Evolutionary conservation across 2,888 invertebrate genomes (phyloP), one percentile per base, ranked within the genome.

Genomic region (Biston stratarius): DNA sequence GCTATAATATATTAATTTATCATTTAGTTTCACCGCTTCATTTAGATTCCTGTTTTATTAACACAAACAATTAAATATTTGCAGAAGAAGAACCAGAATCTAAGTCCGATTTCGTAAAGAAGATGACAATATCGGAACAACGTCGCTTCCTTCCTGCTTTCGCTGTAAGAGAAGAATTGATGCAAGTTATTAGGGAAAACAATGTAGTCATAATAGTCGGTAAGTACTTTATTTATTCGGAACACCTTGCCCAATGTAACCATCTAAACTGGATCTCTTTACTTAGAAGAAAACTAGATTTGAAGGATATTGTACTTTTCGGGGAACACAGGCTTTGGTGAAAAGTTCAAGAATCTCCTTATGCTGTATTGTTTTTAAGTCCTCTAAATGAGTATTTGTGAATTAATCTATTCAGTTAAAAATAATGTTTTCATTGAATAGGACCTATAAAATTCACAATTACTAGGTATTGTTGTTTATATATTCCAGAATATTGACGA

Each of bases 141-240:
- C 94, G 99, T 34, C 95, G 98, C 75, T 99, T 96, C 88, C 92
- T 99, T 53, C 99, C 99, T 0, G 99, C 97, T 0, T 99, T 99
- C 90, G 99, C 99, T 0, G 98, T 98, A 0, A 95, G 99, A 12
- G 98, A 99, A 85, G 98, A 99, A 89, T 90, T 99, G 10, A 92
- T 99, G 75, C 98, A 97, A 81, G 96, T 98, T 51, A 98, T 98
- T 47, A 94, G 98, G 33, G 98, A 98, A 84, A 99, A 99, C 89
- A 98, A 95, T 71, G 97, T 99, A 5, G 97, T 99, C 8, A 97
- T 99, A 76, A 98, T 99, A 80, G 99, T 99, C 1, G 97, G 97
- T 93, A 83, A 95, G 92, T 78, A 10, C 8, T 14, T 42, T 48
- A 24, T 24, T 24, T 24, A 24, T 24, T 24, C 24, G 24, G 3